Conservation (phyloP, 2,888 invertebrate species). For the Nowickia ferox region DNA sequence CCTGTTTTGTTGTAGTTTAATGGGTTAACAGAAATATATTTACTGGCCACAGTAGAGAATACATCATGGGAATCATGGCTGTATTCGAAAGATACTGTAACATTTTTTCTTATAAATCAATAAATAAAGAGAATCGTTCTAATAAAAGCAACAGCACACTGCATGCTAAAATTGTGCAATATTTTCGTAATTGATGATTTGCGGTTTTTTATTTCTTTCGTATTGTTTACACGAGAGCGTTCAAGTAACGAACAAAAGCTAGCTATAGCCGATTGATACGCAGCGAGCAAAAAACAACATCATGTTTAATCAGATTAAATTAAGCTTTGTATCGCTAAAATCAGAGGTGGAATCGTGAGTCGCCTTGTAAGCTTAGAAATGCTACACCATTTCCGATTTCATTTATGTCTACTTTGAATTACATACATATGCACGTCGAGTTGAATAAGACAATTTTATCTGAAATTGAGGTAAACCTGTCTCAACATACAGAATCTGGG, state of each 20-base stretch:
- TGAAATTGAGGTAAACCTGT: no score
- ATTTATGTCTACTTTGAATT: no score
- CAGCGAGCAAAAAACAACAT: slow-evolving; percentile 36
- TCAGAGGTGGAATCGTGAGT: neutral
- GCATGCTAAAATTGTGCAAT: slow-evolving; percentile 37
- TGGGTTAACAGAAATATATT: no score
- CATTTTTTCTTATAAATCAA: slow-evolving; percentile 31
- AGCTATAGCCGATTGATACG: slow-evolving; percentile 1
- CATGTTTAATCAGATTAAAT: slow-evolving; percentile 34
- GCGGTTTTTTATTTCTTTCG: neutral
- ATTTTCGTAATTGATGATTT: slow-evolving; percentile 30
- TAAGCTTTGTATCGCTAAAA: slow-evolving; percentile 49
- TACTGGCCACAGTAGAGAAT: no score
- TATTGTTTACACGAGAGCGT: slow-evolving; percentile 53
- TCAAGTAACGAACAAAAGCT: slow-evolving; percentile 4
- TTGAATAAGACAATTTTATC: no score
- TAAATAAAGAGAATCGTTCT: slow-evolving; percentile 48
- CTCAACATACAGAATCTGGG: no score
- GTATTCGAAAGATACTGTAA: neutral
- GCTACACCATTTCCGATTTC: no score
- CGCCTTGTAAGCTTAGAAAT: no score
- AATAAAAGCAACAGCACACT: slow-evolving; percentile 27
- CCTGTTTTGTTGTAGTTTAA: no score
- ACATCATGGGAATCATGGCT: no score
- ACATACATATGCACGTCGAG: no score